Evolutionary conservation across 2,888 invertebrate genomes (phyloP), one percentile per base, ranked within the genome.

Genomic region (Papilio demoleus): DNA sequence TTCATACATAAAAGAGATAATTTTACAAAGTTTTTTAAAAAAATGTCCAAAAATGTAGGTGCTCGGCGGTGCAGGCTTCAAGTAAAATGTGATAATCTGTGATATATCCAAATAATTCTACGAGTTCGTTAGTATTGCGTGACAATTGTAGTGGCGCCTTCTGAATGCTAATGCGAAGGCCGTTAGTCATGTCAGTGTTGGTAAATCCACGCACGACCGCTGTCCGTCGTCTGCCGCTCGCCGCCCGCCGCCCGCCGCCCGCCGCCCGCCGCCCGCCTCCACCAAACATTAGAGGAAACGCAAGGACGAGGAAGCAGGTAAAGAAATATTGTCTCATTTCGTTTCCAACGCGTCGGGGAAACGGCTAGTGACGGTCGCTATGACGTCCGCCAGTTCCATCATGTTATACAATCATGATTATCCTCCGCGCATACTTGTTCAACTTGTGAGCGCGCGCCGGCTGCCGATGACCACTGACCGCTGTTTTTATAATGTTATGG

Each of bases 291-390:
- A n/a, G 17, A 56, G 53, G 53, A 61, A 40, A 40, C 38, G 38
- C n/a, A 40, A 61, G 60, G 22, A 61, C 38, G 24, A 61, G 60
- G 60, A 61, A 61, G 40, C 22, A 40, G 14, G 22, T 60, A 24
- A 60, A 60, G 24, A 24, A 42, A 40, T 61, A 40, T 42, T 61
- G 42, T 61, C n/a, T n/a, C n/a, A 61, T 61, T 61, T 61, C 40
- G 42, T 61, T 61, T 40, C 60, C 60, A 61, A 40, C 53, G n/a
- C 53, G 60, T 40, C n/a, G 24, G 60, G 59, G 42, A 61, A 61
- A 61, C 14, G 24, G 27, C 14, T 6, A 22, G 31, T 56, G 53
- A 56, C n/a, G 53, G 19, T 2, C n/a, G 14, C 12, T n/a, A 24
- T 61, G 40, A 61, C 40, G 60, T 14, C 4, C 40, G 60, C 9